Evolutionary conservation across 2,797 vertebrate genomes (phyloP), one percentile per base, ranked within the genome.

Genomic region (Emydoidea blandingii): DNA sequence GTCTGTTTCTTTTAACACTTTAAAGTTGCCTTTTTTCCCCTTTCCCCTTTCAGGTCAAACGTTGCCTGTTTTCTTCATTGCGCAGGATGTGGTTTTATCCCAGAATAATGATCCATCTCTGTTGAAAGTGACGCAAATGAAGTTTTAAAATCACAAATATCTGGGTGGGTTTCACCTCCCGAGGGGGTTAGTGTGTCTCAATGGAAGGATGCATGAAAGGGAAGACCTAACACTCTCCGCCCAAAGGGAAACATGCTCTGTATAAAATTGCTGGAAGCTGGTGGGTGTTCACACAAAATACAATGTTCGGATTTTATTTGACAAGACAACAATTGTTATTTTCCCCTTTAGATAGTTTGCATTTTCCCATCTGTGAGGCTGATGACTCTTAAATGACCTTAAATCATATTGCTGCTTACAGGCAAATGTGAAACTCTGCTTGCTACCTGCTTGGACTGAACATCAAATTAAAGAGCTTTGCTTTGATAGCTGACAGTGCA

Each of bases 41-140:
- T 87, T 93, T 95, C 78, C 89, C 79, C 87, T 97, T 96, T 95
- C 96, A 96, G 97, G 97, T 98, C 97, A 98, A 98, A 98, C 95
- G 96, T 97, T 98, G 91, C 98, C 98, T 92, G 97, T 98, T 98
- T 99, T 99, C 99, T 99, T 99, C 98, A 98, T 97, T 90, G 92
- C 97, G 98, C 98, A 99, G 98, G 98, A 99, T 99, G 98, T 99
- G 98, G 98, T 98, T 90, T 91, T 98, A 98, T 98, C 98, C 98
- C 97, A 98, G 94, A 98, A 98, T 98, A 98, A 95, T 95, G 98
- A 98, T 96, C 95, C 97, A 98, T 97, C 98, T 98, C 98, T 95
- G 97, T 96, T 98, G 98, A 85, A 98, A 98, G 98, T 99, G 99
- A 99, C 98, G 99, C 98, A 99, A 98, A 98, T 98, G 98, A 98